phyloP scores from a whole-genome alignment of 2,113 vertebrate genomes.

The Sakesphorus luctuosus region DNA sequence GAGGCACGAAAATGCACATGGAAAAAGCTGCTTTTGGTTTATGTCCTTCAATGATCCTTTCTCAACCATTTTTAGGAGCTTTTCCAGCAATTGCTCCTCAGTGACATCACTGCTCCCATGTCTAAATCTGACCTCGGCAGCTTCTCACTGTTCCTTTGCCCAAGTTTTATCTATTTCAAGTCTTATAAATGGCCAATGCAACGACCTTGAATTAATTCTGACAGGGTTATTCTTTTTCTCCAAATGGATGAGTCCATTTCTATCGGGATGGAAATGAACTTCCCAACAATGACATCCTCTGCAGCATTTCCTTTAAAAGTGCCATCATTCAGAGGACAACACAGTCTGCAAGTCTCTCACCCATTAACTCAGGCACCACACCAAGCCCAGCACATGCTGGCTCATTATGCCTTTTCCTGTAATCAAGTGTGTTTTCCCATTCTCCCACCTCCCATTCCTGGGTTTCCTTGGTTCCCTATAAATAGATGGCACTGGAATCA shows the following conservation, averaged over 20 bases:
- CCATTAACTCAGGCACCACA: background rate
- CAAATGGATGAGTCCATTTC: background rate
- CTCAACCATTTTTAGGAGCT: background rate
- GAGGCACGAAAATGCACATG: background rate
- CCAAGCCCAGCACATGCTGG: background rate
- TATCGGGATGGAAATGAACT: background rate
- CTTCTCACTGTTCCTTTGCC: background rate
- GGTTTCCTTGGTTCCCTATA: background rate
- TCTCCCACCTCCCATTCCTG: background rate
- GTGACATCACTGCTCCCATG: background rate
- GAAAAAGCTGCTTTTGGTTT: background rate
- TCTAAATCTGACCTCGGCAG: constrained; percentile 21
- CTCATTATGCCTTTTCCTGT: background rate
- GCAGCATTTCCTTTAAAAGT: background rate
- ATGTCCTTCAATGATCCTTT: background rate
- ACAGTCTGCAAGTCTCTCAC: background rate
- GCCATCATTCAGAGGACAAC: background rate
- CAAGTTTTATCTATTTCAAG: constrained; percentile 2
- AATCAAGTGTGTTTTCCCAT: background rate
- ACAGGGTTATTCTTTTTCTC: background rate
- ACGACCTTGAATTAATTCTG: background rate
- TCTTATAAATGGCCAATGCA: background rate
- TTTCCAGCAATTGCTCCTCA: background rate
- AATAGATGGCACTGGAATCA: background rate
- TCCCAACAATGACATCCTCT: background rate